These are phyloP conservation scores for Scotopteryx bipunctaria DNA, from an alignment of 2,888 invertebrate species.

Conservation along the genomic window DNA sequence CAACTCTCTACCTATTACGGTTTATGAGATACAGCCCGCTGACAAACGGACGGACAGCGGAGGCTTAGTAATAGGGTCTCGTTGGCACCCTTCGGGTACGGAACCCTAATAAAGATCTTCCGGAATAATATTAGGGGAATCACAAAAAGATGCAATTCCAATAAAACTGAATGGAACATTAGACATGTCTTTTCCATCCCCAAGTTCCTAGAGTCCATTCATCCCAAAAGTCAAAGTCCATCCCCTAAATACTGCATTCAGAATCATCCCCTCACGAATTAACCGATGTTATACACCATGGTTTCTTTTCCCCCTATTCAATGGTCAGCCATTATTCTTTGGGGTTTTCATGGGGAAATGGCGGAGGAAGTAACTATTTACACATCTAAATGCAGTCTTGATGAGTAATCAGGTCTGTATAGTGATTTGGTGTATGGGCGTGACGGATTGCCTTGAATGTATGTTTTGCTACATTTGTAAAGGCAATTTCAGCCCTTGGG, in stretches of 20 bases:
- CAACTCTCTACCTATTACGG: too few species aligned
- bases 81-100: too few species aligned
- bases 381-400: constrained; percentile 53
- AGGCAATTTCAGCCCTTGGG: too few species aligned
- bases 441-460: constrained; percentile 33
- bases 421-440: constrained; percentile 37
- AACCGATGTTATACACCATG: constrained; percentile 39
- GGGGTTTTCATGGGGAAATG: constrained; percentile 48
- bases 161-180: constrained; percentile 27
- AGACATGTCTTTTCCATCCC: constrained; percentile 26
- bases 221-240: constrained; percentile 38
- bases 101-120: constrained; percentile 3
- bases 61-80: too few species aligned
- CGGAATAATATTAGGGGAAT: not conserved
- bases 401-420: constrained; percentile 52
- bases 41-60: too few species aligned
- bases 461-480: constrained; percentile 16
- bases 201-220: constrained; percentile 32
- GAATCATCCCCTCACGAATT: constrained; percentile 38
- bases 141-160: constrained; percentile 18
- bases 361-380: constrained; percentile 57
- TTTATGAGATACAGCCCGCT: too few species aligned
- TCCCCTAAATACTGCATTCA: constrained; percentile 38
- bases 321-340: constrained; percentile 54
- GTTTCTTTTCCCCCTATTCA: constrained; percentile 43